phyloP scores from a whole-genome alignment of 2,113 vertebrate genomes.

The Lepisosteus osseus region DNA sequence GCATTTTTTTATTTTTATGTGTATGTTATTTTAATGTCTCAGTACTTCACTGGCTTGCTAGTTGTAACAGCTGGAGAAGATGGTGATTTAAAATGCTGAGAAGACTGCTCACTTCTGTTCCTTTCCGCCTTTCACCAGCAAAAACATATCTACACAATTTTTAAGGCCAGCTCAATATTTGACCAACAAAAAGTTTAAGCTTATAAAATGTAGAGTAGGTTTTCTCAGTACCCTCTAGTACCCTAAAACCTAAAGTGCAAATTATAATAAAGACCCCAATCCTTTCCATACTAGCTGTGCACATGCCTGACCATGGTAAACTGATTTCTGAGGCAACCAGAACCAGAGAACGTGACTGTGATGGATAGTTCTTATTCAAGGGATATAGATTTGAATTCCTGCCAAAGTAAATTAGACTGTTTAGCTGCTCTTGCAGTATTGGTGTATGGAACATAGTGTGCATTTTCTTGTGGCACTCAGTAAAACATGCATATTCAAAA shows the following conservation, averaged over 20 bases:
- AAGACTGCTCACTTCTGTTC: too few relatives aligned
- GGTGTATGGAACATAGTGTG: slow-evolving; percentile 22
- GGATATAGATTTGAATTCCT: slow-evolving; percentile 31
- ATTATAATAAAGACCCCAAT: slow-evolving; percentile 19
- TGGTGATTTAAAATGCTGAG: too few relatives aligned
- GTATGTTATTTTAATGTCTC: too few relatives aligned
- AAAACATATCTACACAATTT: too few relatives aligned
- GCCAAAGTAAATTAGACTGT: slow-evolving; percentile 31
- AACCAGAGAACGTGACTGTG: slow-evolving; percentile 12
- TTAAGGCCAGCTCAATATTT: too few relatives aligned
- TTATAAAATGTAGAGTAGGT: neutral
- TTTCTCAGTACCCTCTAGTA: neutral
- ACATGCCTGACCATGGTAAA: slow-evolving; percentile 16
- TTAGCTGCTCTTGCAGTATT: slow-evolving; percentile 27
- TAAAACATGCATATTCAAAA: slow-evolving; percentile 34
- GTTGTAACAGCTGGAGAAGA: too few relatives aligned
- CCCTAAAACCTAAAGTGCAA: neutral
- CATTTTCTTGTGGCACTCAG: slow-evolving; percentile 2
- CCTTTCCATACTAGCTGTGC: slow-evolving; percentile 22
- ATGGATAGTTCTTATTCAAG: slow-evolving; percentile 23
- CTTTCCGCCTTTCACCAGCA: too few relatives aligned
- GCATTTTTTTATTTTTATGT: too few relatives aligned
- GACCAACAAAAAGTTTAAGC: neutral
- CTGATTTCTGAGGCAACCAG: slow-evolving; percentile 22
- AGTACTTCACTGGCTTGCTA: too few relatives aligned